Conservation (phyloP, 2,888 invertebrate species). For the Hybos culiciformis region DNA sequence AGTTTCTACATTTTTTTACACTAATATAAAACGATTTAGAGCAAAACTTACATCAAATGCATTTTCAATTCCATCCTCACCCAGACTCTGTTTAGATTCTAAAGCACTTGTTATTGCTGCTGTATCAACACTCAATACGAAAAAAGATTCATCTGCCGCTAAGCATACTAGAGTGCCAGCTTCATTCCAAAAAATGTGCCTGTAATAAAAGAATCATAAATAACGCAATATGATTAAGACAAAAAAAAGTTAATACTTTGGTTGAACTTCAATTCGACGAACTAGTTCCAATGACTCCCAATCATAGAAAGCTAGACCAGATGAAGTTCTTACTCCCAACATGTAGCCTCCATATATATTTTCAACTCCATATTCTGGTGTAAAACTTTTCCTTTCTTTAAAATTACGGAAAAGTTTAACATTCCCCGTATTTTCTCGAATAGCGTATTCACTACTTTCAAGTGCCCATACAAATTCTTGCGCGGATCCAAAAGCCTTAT, state of each 20-base stretch:
- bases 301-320: constrained; percentile 90
- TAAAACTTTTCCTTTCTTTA: constrained; percentile 90
- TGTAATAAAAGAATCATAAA: no score
- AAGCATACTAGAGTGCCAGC: constrained; percentile 85
- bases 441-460: constrained; percentile 87
- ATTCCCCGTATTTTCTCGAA: constrained; percentile 75
- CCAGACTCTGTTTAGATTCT: constrained; percentile 60
- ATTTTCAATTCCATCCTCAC: constrained; percentile 88
- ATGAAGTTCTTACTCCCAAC: constrained; percentile 81
- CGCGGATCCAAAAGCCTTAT: constrained; percentile 96
- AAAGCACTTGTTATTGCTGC: constrained; percentile 64
- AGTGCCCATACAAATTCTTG: constrained; percentile 99
- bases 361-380: constrained; percentile 93
- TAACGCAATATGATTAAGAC: no score
- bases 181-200: constrained; percentile 93
- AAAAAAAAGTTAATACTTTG: constrained; percentile 33
- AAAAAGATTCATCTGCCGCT: constrained; percentile 91
- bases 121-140: constrained; percentile 76
- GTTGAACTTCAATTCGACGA: constrained; percentile 92
- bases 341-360: constrained; percentile 88
- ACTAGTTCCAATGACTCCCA: constrained; percentile 91
- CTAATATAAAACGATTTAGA: constrained; percentile 22
- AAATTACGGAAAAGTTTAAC: constrained; percentile 96
- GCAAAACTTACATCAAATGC: constrained; percentile 86
- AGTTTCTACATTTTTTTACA: background rate